phyloP scores from a whole-genome alignment of 2,797 vertebrate genomes.

The Cacajao melanocephalus region DNA sequence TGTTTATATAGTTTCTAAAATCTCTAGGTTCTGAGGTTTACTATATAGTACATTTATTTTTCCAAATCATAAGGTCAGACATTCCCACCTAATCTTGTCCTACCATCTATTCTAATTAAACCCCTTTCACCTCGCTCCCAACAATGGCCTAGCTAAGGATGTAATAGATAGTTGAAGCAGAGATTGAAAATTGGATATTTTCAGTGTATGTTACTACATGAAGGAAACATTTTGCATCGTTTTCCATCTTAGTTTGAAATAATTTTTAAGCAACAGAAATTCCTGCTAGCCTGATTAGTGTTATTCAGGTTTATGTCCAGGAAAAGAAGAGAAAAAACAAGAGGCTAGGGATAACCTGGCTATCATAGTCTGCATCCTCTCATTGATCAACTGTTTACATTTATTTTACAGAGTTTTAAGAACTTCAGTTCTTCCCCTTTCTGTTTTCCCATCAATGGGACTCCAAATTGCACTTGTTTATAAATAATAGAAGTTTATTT shows the following conservation, averaged over 20 bases:
- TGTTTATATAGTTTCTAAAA: constrained; percentile 14
- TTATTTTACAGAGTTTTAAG: constrained; percentile 52
- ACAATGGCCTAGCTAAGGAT: background rate
- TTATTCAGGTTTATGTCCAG: constrained; percentile 58
- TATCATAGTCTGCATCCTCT: constrained; percentile 30
- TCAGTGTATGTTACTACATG: constrained; percentile 12
- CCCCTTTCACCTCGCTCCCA: background rate
- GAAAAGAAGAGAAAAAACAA: background rate
- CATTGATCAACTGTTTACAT: constrained; percentile 59
- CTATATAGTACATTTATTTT: background rate
- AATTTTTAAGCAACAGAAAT: constrained; percentile 68
- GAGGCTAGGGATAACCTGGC: background rate
- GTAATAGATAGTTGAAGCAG: background rate
- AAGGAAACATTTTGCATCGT: constrained; percentile 53
- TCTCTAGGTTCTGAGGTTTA: background rate
- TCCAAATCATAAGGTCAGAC: background rate
- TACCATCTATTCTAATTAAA: background rate
- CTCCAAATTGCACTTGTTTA: constrained; percentile 78
- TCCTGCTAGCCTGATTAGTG: constrained; percentile 59
- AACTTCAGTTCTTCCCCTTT: constrained; percentile 72
- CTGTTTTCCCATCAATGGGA: constrained; percentile 77
- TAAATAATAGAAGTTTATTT: constrained; percentile 76
- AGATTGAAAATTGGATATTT: background rate
- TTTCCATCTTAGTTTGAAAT: constrained; percentile 59
- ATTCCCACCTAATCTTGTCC: background rate